Evolutionary conservation across 2,113 vertebrate species (phyloP).

Genomic region (Pomatostomus ruficeps): DNA sequence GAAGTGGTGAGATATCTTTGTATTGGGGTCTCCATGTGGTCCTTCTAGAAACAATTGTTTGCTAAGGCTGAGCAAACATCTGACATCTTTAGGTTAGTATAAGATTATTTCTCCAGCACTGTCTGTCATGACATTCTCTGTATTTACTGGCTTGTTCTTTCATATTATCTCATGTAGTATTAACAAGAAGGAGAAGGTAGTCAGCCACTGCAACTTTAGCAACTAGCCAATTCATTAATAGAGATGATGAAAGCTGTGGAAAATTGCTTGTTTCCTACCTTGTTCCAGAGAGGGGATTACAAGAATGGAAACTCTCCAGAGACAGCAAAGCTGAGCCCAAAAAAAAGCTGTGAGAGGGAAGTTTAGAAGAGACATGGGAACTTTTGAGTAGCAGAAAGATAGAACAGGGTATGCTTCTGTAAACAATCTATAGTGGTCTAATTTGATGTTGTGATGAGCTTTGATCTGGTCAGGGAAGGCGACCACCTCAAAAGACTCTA

Average conservation of each 20-base stretch:
- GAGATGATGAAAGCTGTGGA: not conserved
- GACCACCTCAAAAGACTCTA: not conserved
- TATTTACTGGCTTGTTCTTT: not conserved
- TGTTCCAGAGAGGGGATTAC: not conserved
- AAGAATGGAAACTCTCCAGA: not conserved
- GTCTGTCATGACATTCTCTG: not conserved
- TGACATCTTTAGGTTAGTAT: not conserved
- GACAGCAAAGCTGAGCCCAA: not conserved
- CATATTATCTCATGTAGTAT: not conserved
- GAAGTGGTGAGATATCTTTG: not conserved
- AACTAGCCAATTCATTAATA: not conserved
- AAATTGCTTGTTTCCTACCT: slow-evolving; percentile 4
- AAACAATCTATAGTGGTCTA: not conserved
- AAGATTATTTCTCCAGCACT: not conserved
- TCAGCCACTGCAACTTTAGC: not conserved
- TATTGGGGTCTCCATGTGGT: not conserved
- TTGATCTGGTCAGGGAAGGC: not conserved
- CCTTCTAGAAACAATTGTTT: not conserved
- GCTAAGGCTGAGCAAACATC: not conserved
- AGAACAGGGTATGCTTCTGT: not conserved
- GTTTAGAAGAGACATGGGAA: not conserved
- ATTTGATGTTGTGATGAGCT: not conserved
- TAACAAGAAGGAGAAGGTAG: not conserved
- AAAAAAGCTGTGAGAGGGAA: not conserved
- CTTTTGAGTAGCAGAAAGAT: not conserved